phyloP scores from a whole-genome alignment of 2,113 vertebrate genomes.

The Alligator mississippiensis region DNA sequence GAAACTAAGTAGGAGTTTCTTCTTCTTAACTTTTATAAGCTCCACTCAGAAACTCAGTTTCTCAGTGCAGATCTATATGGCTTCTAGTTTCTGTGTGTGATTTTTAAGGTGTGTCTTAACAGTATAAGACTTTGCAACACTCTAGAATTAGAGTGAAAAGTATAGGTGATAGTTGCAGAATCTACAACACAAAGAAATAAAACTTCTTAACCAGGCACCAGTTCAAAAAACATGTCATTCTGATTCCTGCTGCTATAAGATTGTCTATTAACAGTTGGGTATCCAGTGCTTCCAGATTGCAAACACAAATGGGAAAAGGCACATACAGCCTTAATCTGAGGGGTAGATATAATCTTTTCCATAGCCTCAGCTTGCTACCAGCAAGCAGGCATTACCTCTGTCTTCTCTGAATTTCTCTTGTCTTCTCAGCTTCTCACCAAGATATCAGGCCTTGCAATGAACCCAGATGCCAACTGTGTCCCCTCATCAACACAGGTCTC shows the following conservation, averaged over 20 bases:
- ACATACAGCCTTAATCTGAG: background rate
- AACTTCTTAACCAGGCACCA: background rate
- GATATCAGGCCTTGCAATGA: too few relatives aligned
- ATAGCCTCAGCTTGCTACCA: background rate
- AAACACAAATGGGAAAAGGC: background rate
- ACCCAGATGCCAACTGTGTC: too few relatives aligned
- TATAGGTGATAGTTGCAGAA: background rate
- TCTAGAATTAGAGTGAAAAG: background rate
- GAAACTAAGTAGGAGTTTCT: background rate
- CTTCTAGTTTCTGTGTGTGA: background rate
- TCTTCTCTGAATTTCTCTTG: background rate
- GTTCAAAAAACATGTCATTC: background rate
- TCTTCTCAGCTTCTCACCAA: too few relatives aligned
- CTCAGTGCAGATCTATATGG: background rate
- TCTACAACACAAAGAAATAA: background rate
- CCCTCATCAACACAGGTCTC: too few relatives aligned
- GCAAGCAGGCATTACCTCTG: background rate
- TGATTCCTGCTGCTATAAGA: background rate
- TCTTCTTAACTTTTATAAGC: background rate
- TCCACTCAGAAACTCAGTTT: background rate
- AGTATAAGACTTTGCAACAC: background rate
- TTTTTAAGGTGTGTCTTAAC: background rate
- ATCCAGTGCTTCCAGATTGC: background rate
- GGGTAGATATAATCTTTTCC: background rate
- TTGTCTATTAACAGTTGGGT: background rate